Base-by-base conservation (phyloP, 2,113 vertebrate genomes). In the Salvelinus namaycush region DNA sequence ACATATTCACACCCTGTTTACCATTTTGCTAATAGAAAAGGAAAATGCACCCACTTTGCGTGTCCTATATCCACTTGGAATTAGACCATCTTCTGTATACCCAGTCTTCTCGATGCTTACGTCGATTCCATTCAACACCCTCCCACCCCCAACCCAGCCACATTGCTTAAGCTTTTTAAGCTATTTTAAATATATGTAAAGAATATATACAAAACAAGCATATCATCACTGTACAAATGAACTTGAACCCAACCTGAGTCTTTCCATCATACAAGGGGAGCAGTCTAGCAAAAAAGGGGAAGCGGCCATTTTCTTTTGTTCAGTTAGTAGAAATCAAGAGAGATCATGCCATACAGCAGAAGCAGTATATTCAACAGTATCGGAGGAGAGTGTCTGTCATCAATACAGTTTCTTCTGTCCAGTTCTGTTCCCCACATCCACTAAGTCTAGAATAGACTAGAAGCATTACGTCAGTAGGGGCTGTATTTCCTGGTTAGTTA, bases 201-300 rank as follows among this genome's bases (percentile, higher is more conserved):
- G 85, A 87, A 88, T 93, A 93, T 93, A 74, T 93, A 93, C 92
- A 93, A 83, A 90, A 86, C 64, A 75, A 22, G 26, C 74, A 69
- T 51, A 31, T 78, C 82, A 69, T 76, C 80, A 69, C 74, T 69
- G 70, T 77, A 87, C 85, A 84, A 84, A 79, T 70, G 24, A 29
- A 64, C 51, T 54, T 5, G 12, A 18, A 54, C 20, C 68, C 73
- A 59, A 60, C 81, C 73, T 44, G 73, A 77, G 80, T 81, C 80
- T 57, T 77, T 70, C 74, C 4, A 12, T 78, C 54, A 67, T 22
- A 76, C 75, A 26, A 77, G 64, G 27, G 78, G 64, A 34, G 59
- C 27, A 2, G 27, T 29, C 51, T 54, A 83, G 77, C 68, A 79
- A 54, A 76, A 83, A 83, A 75, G 51, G 73, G 57, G 68, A 78